Base-by-base conservation (phyloP, 2,888 invertebrate species). In the Chymomyza caudatula region DNA sequence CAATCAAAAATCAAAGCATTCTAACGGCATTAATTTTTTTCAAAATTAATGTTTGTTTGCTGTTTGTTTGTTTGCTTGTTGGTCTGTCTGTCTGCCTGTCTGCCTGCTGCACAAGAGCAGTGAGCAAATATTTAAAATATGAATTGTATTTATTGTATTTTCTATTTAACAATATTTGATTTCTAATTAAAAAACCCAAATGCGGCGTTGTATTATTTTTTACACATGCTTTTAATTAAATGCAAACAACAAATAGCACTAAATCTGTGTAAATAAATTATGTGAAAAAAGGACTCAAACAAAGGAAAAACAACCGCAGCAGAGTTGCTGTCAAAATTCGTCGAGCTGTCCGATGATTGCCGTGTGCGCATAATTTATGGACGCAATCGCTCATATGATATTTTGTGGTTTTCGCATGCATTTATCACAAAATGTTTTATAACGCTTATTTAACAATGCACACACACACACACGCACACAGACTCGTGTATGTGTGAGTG, bases 321-420 rank as follows among this genome's bases (percentile, higher is more conserved):
- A 22, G n/a, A n/a, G 58, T 47, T 23, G 44, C 17, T 19, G 47
- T 19, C 29, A 37, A 37, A 37, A 37, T 37, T 11, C 29, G 29
- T 37, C 29, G 29, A 37, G 29, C 29, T 37, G 29, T 37, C 29
- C 11, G 29, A 37, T 37, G 29, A 51, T 20, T 20, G 51, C 51
- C 51, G 20, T 17, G 25, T 15, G 44, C 61, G 15, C 59, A 84
- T 86, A 75, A 82, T 82, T 82, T 82, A 82, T 82, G 82, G 69
- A 72, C 68, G 86, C 84, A 82, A 82, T 82, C 84, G 86, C 84
- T 82, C 86, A 82, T 86, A 75, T 78, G 75, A 86, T 81, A 82
- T 86, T 84, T 75, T 86, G 82, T 75, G 82, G 82, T 86, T 77
- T 59, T 47, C 73, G 67, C 78, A 69, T 71, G 78, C 84, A 82